phyloP scores from a whole-genome alignment of 2,888 invertebrate species.

The Mimumesa dahlbomi region DNA sequence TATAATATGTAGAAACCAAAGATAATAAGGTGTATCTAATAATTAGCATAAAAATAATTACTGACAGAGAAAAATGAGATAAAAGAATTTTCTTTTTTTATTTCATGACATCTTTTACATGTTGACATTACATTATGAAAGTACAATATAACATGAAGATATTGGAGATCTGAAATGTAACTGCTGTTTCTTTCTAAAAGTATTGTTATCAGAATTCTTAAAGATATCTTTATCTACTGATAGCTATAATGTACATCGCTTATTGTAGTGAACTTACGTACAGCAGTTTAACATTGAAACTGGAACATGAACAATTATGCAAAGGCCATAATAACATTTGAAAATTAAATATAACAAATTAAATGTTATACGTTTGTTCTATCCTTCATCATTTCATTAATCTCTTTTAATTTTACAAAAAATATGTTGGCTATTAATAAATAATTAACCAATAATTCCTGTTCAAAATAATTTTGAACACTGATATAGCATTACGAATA shows the following conservation, averaged over 20 bases:
- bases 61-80: constrained; percentile 35
- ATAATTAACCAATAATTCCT: constrained; percentile 51
- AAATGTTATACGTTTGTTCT: constrained; percentile 18
- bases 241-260: constrained; percentile 65
- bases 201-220: constrained; percentile 54
- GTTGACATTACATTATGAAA: constrained; percentile 75
- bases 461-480: constrained; percentile 43
- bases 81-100: constrained; percentile 72
- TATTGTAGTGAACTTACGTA: constrained; percentile 59
- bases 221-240: constrained; percentile 52
- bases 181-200: constrained; percentile 50
- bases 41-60: constrained; percentile 14
- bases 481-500: constrained; percentile 39
- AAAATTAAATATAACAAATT: constrained; percentile 45
- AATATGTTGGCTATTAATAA: constrained; percentile 44
- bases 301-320: constrained; percentile 49
- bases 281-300: constrained; percentile 50
- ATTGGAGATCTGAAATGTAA: constrained; percentile 54
- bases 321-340: constrained; percentile 58
- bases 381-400: constrained; percentile 13
- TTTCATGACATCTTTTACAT: constrained; percentile 71
- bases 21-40: too few relatives aligned
- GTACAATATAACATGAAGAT: constrained; percentile 71
- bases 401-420: constrained; percentile 16
- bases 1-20: too few relatives aligned